A percentile compares a stretch with the other conserved stretches of the same genome.
These are phyloP conservation scores for Struthidea cinerea DNA, from an alignment of 2,113 vertebrate genomes.

Conservation along the genomic window DNA sequence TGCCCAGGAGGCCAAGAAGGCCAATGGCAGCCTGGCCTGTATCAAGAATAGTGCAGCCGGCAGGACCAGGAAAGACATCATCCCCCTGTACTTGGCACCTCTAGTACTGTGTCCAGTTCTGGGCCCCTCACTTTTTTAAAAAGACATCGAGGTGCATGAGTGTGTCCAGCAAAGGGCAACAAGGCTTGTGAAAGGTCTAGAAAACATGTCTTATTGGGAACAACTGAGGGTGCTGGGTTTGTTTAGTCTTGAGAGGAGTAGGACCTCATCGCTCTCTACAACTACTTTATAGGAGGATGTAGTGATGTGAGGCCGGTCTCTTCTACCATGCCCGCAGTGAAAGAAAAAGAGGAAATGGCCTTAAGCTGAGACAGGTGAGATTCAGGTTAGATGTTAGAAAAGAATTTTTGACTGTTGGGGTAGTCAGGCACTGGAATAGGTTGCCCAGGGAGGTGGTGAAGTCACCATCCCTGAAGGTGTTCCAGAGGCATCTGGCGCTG, in stretches of 20 bases:
- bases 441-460: not conserved
- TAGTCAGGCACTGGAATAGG: not conserved
- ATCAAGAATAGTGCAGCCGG: not conserved
- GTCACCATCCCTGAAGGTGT: fast-evolving
- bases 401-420: not conserved
- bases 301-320: not conserved
- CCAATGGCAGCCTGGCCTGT: not conserved
- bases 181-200: not conserved
- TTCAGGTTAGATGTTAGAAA: not conserved
- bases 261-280: not conserved
- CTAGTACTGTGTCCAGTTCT: not conserved
- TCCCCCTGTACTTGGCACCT: fast-evolving
- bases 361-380: not conserved
- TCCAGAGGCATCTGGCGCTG: fast-evolving
- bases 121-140: not conserved
- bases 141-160: not conserved
- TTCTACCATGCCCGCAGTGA: not conserved
- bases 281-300: not conserved
- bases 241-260: not conserved
- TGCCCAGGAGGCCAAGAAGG: not conserved
- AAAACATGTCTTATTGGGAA: not conserved
- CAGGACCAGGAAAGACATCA: not conserved
- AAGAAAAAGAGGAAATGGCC: not conserved
- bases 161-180: not conserved
- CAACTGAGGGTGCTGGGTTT: not conserved